phyloP scores from a whole-genome alignment of 2,113 vertebrate genomes.

The Pseudopipra pipra region DNA sequence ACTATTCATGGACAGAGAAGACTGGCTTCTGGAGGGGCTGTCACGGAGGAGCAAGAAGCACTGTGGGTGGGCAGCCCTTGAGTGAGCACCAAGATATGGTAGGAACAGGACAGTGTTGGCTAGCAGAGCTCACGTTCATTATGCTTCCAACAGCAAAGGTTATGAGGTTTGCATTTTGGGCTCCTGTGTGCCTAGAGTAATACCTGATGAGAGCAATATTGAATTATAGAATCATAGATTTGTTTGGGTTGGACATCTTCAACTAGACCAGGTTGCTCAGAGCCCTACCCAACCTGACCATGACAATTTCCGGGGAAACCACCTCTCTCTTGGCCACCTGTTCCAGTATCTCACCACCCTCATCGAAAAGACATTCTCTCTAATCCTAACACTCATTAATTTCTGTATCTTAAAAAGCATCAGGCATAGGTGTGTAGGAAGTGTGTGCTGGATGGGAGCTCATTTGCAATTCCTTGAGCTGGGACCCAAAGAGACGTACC shows the following conservation, averaged over 20 bases:
- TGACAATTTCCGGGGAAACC: background rate
- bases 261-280: background rate
- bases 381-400: background rate
- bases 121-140: background rate
- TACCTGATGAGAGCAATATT: background rate
- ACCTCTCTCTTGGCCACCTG: background rate
- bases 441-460: background rate
- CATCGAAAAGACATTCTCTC: background rate
- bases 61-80: background rate
- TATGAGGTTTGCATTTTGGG: background rate
- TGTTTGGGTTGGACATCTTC: background rate
- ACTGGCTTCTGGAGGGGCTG: background rate
- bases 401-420: background rate
- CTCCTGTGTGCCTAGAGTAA: background rate
- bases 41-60: background rate
- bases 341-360: background rate
- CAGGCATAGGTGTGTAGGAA: background rate
- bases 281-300: background rate
- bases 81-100: background rate
- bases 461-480: background rate
- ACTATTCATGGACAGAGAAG: background rate
- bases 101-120: fast-evolving
- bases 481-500: constrained; percentile 62
- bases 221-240: background rate
- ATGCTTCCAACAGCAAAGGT: background rate